Evolutionary conservation across 2,113 vertebrate species (phyloP), one percentile per base, ranked within the genome.

Genomic region (Lonchura striata): DNA sequence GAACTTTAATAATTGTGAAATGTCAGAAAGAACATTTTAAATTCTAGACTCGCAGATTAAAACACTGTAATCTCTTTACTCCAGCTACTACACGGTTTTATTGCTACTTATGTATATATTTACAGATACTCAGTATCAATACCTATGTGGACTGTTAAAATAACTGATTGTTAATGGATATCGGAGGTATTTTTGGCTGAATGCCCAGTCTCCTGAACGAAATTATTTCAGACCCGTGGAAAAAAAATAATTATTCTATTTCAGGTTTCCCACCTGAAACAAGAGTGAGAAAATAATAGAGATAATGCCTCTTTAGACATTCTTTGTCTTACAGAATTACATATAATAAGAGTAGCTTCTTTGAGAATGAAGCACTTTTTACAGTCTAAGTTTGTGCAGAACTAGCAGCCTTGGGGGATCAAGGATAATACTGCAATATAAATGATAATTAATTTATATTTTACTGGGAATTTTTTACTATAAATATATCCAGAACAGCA

Each of bases 391-490:
- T 82, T 53, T 77, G 20, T 86, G 59, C 59, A 75, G 72, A 91
- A n/a, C 60, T 71, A 86, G 54, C 50, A 91, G 93, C 81, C 75
- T 87, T 85, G 11, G 35, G 56, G 52, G 33, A 66, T 53, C 44
- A 91, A 79, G 61, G 14, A 77, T 90, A 91, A 82, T 61, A 59
- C 3, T 68, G 49, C 57, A 90, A 82, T 79, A 89, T 54, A 94
- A 94, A 84, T 94, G 24, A 72, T 92, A 91, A 94, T 94, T 86
- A 86, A 92, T 97, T 95, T 94, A 57, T 75, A 82, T 84, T 92
- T 92, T 77, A 72, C 84, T 53, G 56, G 37, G 69, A 80, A 89
- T 49, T 82, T 47, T 77, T 47, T 60, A 59, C n/a, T 68, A 64
- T 82, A 80, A 90, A 89, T 74, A 72, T 23, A 61, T 54, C 53